Conservation (phyloP, 2,888 invertebrate species). For the Eupithecia exiguata region DNA sequence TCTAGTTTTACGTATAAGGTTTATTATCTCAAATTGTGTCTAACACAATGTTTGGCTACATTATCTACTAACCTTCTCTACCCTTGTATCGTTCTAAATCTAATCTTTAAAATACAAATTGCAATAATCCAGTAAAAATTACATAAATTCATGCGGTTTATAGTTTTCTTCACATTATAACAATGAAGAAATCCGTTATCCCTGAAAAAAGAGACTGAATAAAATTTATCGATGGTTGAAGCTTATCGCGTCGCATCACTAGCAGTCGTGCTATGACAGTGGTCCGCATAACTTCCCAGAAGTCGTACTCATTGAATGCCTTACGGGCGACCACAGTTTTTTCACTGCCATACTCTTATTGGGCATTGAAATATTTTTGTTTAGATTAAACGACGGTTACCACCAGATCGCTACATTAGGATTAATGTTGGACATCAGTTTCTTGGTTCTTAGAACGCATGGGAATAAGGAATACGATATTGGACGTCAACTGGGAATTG, state of each 20-base stretch:
- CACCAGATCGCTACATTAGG: conserved; percentile 78
- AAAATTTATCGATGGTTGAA: conserved; percentile 44
- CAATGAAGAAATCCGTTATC: background rate
- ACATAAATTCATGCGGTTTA: background rate
- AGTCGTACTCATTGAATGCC: conserved; percentile 79
- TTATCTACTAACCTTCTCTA: background rate
- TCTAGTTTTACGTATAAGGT: background rate
- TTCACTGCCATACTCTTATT: conserved; percentile 78
- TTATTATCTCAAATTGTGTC: background rate
- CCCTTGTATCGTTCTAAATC: background rate
- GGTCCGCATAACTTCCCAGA: conserved; percentile 78
- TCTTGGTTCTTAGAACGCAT: conserved; percentile 57
- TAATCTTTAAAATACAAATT: background rate
- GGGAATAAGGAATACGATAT: conserved; percentile 61
- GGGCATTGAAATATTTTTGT: conserved; percentile 82
- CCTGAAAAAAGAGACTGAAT: background rate
- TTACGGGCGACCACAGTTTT: conserved; percentile 74
- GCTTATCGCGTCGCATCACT: conserved; percentile 57
- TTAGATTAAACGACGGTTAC: conserved; percentile 81
- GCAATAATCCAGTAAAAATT: background rate
- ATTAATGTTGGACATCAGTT: conserved; percentile 82
- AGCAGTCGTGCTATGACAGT: conserved; percentile 80
- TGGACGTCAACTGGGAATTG: conserved; percentile 51
- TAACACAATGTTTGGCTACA: background rate
- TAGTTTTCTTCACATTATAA: background rate